Evolutionary conservation across 2,888 invertebrate genomes (phyloP), one percentile per base, ranked within the genome.

Genomic region (Syritta pipiens): DNA sequence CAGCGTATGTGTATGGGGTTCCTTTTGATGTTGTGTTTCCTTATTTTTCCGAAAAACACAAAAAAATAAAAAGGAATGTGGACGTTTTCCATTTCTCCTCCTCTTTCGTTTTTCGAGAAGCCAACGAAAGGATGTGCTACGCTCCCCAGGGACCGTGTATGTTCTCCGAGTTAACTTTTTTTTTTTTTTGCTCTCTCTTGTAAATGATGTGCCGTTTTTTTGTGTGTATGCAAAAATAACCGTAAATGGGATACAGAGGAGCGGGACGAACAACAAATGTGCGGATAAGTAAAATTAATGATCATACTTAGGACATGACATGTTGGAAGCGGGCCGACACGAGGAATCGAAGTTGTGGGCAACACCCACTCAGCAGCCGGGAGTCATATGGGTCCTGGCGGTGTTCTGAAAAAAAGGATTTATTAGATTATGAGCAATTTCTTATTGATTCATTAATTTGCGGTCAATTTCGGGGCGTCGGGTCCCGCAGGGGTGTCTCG

Each of bases 201-300:
- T 60, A 69, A 60, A 69, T 69, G 44, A 69, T 69, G 48, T 44
- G 49, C 62, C 55, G 69, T 76, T 69, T 76, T 69, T 76, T 62
- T 62, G 55, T 49, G 62, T 49, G 59, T 75, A 76, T 76, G 75
- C 75, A 76, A 76, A 76, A 76, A 76, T 69, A 69, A 69, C 75
- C 49, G 55, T 76, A 69, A 76, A 62, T 76, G 69, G 40, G 37
- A 69, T 51, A 60, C 24, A 26, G 24, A 44, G 24, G 59, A 22
- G 30, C 19, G 42, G 42, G 30, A 19, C 32, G 7, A 40, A 75
- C 68, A 75, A 53, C 57, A 75, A 81, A 60, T 81, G 77, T 74
- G 77, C 76, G 77, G 77, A 82, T 81, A 82, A 82, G 81, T 82
- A 82, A 82, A 82, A 82, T 82, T 82, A 82, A 82, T 82, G 82